Base-by-base conservation (phyloP, 2,888 invertebrate species). In the Drosophila acutilabella region DNA sequence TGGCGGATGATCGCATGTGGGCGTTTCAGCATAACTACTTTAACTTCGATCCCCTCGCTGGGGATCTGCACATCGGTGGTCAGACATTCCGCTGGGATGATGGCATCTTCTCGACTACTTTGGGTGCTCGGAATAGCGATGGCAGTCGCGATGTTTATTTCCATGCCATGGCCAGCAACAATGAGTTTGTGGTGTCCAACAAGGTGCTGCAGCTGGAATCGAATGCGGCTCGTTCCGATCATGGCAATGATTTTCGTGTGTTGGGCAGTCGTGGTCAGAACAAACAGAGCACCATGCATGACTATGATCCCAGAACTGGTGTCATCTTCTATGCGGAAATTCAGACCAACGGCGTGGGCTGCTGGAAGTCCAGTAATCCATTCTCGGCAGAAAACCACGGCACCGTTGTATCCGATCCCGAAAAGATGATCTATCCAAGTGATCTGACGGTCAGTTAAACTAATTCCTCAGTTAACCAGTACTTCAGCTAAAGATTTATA, bases 51-150 rank as follows among this genome's bases (percentile, higher is more conserved):
- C 96, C 97, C 0, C 84, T 94, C 0, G 93, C 93, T 81, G 96
- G 96, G 0, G 94, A 95, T 77, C 94, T 95, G 60, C 93, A 93
- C 52, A 93, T 96, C 54, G 95, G 94, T 36, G 96, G 95, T 0
- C 94, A 95, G 78, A 92, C 93, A 0, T 97, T 96, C 92, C 95
- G 95, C 86, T 97, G 96, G 96, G 95, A 94, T 71, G 97, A 97
- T 85, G 96, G 96, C 0, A 93, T 97, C 11, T 96, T 97, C 91
- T 96, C 96, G 65, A 90, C 96, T 1, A 94, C 95, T 0, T 84
- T 96, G 13, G 94, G 95, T 0, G 93, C 94, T 0, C 88, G 92
- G 0, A 90, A 92, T 1, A 38, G 84, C 0, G 93, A 95, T 75
- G 94, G 94, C 13, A 94, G 93, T 81, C 94, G 95, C 54, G 93